Base-by-base conservation (phyloP, 2,888 invertebrate genomes). In the Nephrocerus scutellatus region DNA sequence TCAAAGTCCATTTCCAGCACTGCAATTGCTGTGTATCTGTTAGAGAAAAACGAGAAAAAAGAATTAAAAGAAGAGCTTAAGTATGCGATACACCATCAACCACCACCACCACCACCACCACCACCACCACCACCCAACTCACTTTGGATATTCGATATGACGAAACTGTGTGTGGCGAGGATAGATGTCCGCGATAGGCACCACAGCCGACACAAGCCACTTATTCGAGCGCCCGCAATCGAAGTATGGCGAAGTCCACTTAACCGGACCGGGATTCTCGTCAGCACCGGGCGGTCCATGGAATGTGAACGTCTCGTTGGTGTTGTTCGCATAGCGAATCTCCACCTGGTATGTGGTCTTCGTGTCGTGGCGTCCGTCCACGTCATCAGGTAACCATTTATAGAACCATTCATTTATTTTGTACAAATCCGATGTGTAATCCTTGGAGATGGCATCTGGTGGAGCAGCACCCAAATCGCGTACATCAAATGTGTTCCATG, bases 1-100 rank as follows among this genome's bases (percentile, higher is more conserved):
- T 96, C 92, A 66, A 89, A 92, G 63, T 97, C 96, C 79, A 95
- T 84, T 75, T 96, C 95, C 67, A 93, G 75, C 0, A 93, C 92
- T 1, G 90, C 80, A 13, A 84, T 84, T 24, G 90, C 96, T 2
- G 93, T 91, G 61, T 91, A 92, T 51, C 90, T n/a, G n/a, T n/a
- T n/a, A n/a, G n/a, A n/a, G n/a, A n/a, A n/a, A n/a, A n/a, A n/a
- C n/a, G n/a, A n/a, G n/a, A n/a, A n/a, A n/a, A n/a, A n/a, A 18
- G 15, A 30, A 13, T 25, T 12, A 4, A 7, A n/a, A n/a, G n/a
- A n/a, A n/a, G n/a, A n/a, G n/a, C n/a, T n/a, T n/a, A n/a, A n/a
- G n/a, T n/a, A n/a, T n/a, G n/a, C n/a, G n/a, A n/a, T n/a, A n/a
- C n/a, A n/a, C n/a, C n/a, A n/a, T n/a, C n/a, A n/a, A n/a, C n/a